These are phyloP conservation scores for Balanococcus diminutus DNA, from an alignment of 2,888 invertebrate genomes.

Conservation along the genomic window DNA sequence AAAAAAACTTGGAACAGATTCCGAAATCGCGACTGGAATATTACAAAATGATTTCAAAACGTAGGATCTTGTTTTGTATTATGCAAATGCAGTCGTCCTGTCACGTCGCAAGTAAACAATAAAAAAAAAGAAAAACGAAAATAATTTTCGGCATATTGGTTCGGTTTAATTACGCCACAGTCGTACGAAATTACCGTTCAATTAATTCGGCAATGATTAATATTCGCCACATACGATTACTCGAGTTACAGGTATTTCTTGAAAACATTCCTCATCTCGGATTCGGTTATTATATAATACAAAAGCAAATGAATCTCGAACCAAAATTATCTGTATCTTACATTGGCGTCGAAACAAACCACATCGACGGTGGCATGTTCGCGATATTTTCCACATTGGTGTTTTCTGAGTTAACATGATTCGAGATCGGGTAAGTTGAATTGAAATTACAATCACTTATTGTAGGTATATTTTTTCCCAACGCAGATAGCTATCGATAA, in stretches of 20 bases:
- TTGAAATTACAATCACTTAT: no score
- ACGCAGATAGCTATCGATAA: not conserved
- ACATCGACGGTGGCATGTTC: constrained; percentile 20
- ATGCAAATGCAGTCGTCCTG: not conserved
- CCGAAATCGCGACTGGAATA: not conserved
- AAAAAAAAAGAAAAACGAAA: not conserved
- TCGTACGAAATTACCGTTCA: constrained; percentile 20
- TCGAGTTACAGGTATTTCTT: constrained; percentile 23
- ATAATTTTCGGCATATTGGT: not conserved
- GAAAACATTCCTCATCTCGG: not conserved
- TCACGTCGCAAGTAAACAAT: not conserved
- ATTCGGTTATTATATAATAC: not conserved
- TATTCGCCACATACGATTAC: not conserved
- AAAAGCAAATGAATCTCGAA: not conserved
- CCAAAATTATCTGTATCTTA: not conserved
- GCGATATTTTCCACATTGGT: not conserved
- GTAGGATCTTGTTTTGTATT: not conserved
- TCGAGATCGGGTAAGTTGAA: not conserved
- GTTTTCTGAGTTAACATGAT: not conserved
- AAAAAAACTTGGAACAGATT: not conserved
- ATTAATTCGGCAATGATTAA: constrained; percentile 22
- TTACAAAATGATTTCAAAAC: not conserved
- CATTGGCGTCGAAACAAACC: not conserved
- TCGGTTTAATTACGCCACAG: not conserved
- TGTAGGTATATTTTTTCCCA: not conserved